A percentile compares a stretch with the other conserved stretches of the same genome.
phyloP scores from a whole-genome alignment of 2,113 vertebrate genomes.

The Odocoileus virginianus region DNA sequence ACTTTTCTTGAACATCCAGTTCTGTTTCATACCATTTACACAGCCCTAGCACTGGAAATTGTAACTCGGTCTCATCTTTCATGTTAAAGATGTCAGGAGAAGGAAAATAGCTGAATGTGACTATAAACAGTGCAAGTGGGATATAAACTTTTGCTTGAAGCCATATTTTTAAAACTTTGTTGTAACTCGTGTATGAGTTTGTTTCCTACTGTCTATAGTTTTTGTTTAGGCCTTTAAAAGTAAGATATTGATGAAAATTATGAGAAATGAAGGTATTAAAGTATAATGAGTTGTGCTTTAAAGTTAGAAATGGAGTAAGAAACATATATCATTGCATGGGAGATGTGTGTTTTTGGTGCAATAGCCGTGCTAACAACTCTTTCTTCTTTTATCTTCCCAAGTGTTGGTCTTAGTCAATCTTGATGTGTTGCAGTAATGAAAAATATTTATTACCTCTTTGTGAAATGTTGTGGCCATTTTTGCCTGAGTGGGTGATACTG shows the following conservation, averaged over 20 bases:
- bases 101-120: neutral
- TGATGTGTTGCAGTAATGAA: neutral
- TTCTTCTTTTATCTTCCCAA: neutral
- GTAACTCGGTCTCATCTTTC: neutral
- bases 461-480: neutral
- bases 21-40: constrained; percentile 36
- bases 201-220: neutral
- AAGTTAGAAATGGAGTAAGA: neutral
- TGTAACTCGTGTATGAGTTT: neutral
- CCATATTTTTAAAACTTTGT: neutral
- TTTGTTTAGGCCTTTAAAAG: neutral
- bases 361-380: neutral
- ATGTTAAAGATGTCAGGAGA: neutral
- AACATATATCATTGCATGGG: neutral
- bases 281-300: neutral
- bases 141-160: neutral
- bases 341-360: neutral
- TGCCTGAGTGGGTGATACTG: neutral
- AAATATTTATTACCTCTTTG: neutral
- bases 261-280: neutral
- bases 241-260: neutral
- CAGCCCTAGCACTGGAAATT: neutral
- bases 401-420: neutral
- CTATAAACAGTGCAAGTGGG: neutral
- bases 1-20: constrained; percentile 27